Evolutionary conservation across 2,113 vertebrate species (phyloP), one percentile per base, ranked within the genome.

Genomic region (Melospiza georgiana): DNA sequence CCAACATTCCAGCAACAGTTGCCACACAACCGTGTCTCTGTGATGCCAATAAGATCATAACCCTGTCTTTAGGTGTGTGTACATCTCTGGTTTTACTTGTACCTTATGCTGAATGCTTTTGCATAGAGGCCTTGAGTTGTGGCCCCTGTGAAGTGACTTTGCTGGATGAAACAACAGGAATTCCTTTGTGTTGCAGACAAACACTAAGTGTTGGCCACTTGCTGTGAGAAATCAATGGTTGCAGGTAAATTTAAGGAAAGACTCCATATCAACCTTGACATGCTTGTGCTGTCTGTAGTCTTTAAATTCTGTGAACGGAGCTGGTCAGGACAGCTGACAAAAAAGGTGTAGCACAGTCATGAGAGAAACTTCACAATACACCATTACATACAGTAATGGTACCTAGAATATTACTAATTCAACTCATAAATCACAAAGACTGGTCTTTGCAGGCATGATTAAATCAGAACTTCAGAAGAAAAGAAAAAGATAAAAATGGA

Each of bases 251-350:
- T 65, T 65, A 67, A 67, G 33, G 58, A 79, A 49, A 59, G 3
- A 46, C 5, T 46, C 15, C 15, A 0, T 39, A 49, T 30, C 1
- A 2, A 61, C 20, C 6, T 43, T 33, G 27, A 17, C 10, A 25
- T 5, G 3, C 21, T 58, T 65, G 11, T 46, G 20, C 22, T 74
- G 6, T 20, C 19, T 0, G 0, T 20, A 39, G 13, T 23, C 5
- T 71, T 67, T 73, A 39, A 27, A 5, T 48, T 65, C 15, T 43
- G 22, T 31, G 27, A 72, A 20, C 20, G 31, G 9, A 19, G 17
- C 15, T 91, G 43, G 7, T 44, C 27, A 39, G 33, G 35, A 6
- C 30, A 37, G 33, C 2, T 44, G 39, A n/a, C 12, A 65, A 71
- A 44, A 30, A 41, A 39, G 4, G 22, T 37, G 3, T 18, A 63